phyloP scores from a whole-genome alignment of 2,113 vertebrate genomes.

The Pollachius pollachius region DNA sequence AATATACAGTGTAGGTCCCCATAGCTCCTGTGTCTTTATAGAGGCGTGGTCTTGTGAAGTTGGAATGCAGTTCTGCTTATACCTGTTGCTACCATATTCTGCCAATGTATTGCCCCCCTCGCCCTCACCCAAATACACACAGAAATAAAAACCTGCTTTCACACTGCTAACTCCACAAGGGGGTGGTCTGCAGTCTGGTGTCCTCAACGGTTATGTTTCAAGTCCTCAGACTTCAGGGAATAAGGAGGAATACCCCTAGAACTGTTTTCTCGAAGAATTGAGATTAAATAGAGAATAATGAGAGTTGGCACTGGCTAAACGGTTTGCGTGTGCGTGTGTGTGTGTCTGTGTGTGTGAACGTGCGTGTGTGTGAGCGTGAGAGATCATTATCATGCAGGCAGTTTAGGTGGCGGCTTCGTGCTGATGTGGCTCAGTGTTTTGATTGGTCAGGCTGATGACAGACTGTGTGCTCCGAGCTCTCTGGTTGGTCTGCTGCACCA shows the following conservation, averaged over 20 bases:
- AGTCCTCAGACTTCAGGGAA: slow-evolving; percentile 17
- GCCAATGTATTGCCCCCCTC: too few relatives aligned
- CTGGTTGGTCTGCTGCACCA: slow-evolving; percentile 32
- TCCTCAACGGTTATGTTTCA: slow-evolving; percentile 7
- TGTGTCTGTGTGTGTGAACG: slow-evolving; percentile 24
- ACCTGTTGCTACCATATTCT: too few relatives aligned
- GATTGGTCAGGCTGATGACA: slow-evolving; percentile 43
- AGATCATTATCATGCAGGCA: slow-evolving; percentile 54
- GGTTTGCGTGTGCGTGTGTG: slow-evolving; percentile 25
- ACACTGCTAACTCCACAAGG: too few relatives aligned
- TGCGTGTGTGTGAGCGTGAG: slow-evolving; percentile 19
- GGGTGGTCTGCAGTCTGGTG: too few relatives aligned
- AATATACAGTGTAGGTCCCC: too few relatives aligned
- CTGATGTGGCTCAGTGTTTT: slow-evolving; percentile 58
- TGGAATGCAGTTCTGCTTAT: too few relatives aligned
- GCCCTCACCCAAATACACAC: too few relatives aligned
- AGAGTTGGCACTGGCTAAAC: slow-evolving; percentile 33
- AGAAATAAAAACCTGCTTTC: background rate
- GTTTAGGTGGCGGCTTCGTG: slow-evolving; percentile 65
- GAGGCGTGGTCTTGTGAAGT: too few relatives aligned
- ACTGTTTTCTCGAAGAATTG: slow-evolving; percentile 23
- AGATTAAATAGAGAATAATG: slow-evolving; percentile 48
- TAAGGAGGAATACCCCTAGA: slow-evolving; percentile 2
- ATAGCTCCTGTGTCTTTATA: too few relatives aligned
- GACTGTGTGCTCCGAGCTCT: slow-evolving; percentile 38